Evolutionary conservation across 2,113 vertebrate genomes (phyloP).

Genomic region (Xenopus borealis): DNA sequence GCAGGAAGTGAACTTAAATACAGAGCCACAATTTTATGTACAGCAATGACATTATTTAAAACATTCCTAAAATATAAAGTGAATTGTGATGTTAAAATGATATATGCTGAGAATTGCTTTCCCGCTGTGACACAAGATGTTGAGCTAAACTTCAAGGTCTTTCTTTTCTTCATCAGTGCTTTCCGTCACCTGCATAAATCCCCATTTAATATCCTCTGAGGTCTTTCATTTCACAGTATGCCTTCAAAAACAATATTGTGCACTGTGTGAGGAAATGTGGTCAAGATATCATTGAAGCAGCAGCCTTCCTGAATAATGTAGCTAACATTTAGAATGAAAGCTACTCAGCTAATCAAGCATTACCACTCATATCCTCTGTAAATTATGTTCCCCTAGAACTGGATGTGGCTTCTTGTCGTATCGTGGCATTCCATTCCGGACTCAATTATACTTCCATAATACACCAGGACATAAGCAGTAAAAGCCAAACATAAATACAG

Average conservation of each 20-base stretch:
- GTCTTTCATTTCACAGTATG: slow-evolving; percentile 6
- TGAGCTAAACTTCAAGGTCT: neutral
- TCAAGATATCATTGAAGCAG: neutral
- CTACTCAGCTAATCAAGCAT: neutral
- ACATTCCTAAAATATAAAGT: slow-evolving; percentile 1
- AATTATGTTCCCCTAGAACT: neutral
- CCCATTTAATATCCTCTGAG: slow-evolving; percentile 4
- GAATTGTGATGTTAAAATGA: slow-evolving; percentile 3
- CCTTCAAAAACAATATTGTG: slow-evolving; percentile 7
- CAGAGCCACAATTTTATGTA: neutral
- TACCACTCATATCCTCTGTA: slow-evolving; percentile 1
- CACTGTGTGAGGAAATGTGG: slow-evolving; percentile 9
- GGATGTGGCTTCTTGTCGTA: neutral
- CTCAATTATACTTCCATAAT: neutral
- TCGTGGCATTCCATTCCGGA: neutral
- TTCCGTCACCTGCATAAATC: slow-evolving; percentile 1
- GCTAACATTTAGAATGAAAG: neutral
- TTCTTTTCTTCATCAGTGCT: neutral
- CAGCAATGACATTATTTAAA: neutral
- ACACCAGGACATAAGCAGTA: neutral
- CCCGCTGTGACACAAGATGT: slow-evolving; percentile 8
- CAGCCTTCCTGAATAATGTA: neutral
- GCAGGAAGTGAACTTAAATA: neutral
- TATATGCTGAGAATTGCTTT: neutral
- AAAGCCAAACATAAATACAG: too few relatives aligned